phyloP scores from a whole-genome alignment of 1,140 invertebrate species.

The Halictus rubicundus region DNA sequence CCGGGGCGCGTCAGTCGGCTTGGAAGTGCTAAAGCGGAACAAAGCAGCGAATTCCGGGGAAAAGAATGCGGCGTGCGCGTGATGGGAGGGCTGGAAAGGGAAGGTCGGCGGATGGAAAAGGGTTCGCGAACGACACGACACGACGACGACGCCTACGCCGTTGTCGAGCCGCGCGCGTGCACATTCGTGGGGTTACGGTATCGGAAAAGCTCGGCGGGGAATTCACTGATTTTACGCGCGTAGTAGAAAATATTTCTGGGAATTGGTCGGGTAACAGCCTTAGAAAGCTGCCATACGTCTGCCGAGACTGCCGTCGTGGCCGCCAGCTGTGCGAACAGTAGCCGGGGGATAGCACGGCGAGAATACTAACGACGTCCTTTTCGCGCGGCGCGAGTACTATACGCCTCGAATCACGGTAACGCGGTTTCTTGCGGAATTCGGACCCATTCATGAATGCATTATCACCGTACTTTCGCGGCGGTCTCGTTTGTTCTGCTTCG shows the following conservation, averaged over 20 bases:
- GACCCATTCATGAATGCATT: conserved; percentile 71
- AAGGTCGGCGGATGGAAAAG: neutral
- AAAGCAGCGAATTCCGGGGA: conserved; percentile 52
- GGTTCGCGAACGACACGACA: conserved; percentile 2
- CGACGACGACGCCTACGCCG: neutral
- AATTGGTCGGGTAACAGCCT: conserved; percentile 57
- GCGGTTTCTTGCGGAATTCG: conserved; percentile 63
- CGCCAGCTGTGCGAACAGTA: neutral
- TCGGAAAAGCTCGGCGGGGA: conserved; percentile 66
- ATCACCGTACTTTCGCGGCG: conserved; percentile 52
- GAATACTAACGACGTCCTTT: conserved; percentile 66
- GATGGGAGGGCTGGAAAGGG: conserved; percentile 7
- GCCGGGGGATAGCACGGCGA: conserved; percentile 26
- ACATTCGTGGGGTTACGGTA: conserved; percentile 54
- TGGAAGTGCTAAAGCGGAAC: conserved; percentile 43
- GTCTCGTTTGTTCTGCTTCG: conserved; percentile 58
- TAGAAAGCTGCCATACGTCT: conserved; percentile 23
- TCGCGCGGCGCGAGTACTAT: neutral
- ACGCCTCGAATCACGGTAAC: conserved; percentile 38
- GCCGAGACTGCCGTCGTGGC: neutral
- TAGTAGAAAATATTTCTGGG: conserved; percentile 61
- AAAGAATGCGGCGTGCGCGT: conserved; percentile 53
- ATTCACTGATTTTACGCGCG: conserved; percentile 68
- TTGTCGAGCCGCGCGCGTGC: neutral
- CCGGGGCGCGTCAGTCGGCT: conserved; percentile 4